Percentiles rank a stretch among this genome's conserved stretches.
Conservation (phyloP, 2,888 invertebrate species). For the Lasioglossum pauxillum region DNA sequence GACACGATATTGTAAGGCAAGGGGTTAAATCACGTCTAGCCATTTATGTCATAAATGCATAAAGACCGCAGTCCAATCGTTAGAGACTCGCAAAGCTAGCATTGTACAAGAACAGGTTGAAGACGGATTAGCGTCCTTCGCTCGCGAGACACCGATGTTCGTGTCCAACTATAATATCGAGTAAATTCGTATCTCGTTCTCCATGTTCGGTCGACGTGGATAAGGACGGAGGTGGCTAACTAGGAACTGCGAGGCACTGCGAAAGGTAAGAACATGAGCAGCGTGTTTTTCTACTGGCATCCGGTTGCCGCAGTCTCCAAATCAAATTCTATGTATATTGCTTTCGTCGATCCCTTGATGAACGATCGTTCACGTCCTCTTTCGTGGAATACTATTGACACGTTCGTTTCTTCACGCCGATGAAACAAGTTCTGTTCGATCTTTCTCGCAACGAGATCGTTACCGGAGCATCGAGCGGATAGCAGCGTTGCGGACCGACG, state of each 20-base stretch:
- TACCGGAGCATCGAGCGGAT: conserved; percentile 24
- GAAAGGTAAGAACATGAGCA: conserved; percentile 64
- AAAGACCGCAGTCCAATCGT: not conserved
- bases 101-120: not conserved
- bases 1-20: too few species aligned
- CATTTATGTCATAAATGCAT: not conserved
- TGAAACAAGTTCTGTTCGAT: conserved; percentile 11
- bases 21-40: not conserved
- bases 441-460: conserved; percentile 14
- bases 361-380: conserved; percentile 1
- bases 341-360: conserved; percentile 38
- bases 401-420: not conserved
- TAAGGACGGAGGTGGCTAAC: conserved; percentile 81
- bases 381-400: conserved; percentile 31
- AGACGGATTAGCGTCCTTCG: not conserved
- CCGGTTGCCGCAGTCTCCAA: conserved; percentile 59
- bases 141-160: not conserved
- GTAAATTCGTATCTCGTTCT: conserved; percentile 14
- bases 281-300: conserved; percentile 56
- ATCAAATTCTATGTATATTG: conserved; percentile 51
- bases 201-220: conserved; percentile 58
- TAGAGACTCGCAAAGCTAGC: not conserved
- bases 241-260: conserved; percentile 80
- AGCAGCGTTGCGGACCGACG: conserved; percentile 40
- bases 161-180: conserved; percentile 1